phyloP scores from a whole-genome alignment of 2,113 vertebrate genomes.

The Columba janthina region DNA sequence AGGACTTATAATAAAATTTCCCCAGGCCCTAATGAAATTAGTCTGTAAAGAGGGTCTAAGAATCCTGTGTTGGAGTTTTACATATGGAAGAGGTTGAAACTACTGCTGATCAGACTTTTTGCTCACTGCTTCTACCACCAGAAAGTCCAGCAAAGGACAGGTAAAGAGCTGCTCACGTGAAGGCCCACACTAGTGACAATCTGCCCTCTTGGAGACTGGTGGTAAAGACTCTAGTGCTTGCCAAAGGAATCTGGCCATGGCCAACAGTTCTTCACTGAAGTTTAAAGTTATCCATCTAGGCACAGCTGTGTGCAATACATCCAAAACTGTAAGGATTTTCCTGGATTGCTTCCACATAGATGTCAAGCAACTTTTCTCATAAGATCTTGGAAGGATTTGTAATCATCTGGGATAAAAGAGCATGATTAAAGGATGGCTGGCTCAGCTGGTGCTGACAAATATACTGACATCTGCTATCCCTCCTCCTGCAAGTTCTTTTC shows the following conservation, averaged over 20 bases:
- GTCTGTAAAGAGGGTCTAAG: neutral
- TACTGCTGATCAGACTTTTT: neutral
- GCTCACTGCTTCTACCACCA: neutral
- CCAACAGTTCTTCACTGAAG: neutral
- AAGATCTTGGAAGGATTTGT: conserved; percentile 49
- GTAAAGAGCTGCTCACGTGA: neutral
- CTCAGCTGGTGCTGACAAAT: conserved; percentile 60
- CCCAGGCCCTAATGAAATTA: neutral
- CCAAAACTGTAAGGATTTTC: conserved; percentile 28
- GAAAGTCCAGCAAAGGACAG: neutral
- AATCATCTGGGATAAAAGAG: conserved; percentile 57
- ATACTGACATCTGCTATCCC: conserved; percentile 51
- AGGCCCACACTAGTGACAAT: neutral
- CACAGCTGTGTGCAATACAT: conserved; percentile 38
- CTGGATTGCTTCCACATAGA: conserved; percentile 42
- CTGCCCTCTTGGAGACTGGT: neutral
- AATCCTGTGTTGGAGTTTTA: neutral
- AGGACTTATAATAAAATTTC: neutral
- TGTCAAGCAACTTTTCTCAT: conserved; percentile 46
- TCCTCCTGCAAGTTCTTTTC: conserved; percentile 50
- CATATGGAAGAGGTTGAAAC: neutral
- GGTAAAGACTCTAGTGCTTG: neutral
- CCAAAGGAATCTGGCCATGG: neutral
- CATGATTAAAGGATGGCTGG: conserved; percentile 42
- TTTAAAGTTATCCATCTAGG: neutral